Evolutionary conservation across 1,140 invertebrate genomes (phyloP).

Genomic region (Harlomillsia oculata): DNA sequence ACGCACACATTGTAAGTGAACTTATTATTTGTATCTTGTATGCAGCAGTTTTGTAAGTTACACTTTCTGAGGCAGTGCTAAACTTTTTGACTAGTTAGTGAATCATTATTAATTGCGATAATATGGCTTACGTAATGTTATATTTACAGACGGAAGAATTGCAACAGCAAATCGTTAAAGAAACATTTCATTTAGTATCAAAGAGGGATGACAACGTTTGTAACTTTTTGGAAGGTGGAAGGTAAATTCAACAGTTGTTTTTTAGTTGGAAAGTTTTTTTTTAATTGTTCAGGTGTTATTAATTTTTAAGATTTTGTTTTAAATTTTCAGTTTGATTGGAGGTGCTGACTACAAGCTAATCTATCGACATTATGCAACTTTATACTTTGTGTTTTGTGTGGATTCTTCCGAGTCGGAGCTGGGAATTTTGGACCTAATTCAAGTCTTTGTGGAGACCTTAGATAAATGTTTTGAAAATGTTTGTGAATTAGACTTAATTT

Average conservation of each 20-base stretch:
- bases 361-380: conserved; percentile 96
- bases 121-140: no score
- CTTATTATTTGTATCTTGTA: not conserved
- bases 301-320: not conserved
- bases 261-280: not conserved
- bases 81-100: not conserved
- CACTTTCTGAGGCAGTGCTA: not conserved
- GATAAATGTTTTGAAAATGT: conserved; percentile 99
- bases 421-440: conserved; percentile 96
- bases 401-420: conserved; percentile 98
- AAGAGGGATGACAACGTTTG: conserved; percentile 99
- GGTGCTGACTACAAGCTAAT: conserved; percentile 98
- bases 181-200: conserved; percentile 97
- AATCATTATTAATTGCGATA: no score
- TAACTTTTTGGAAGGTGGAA: conserved; percentile 98
- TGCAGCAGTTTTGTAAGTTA: not conserved
- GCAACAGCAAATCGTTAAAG: conserved; percentile 98
- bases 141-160: conserved; percentile 86
- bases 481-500: conserved; percentile 97
- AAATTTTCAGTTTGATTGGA: conserved; percentile 78
- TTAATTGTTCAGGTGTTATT: not conserved
- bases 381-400: conserved; percentile 99
- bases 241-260: no score
- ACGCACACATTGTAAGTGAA: conserved; percentile 93
- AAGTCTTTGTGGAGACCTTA: conserved; percentile 99